phyloP scores from a whole-genome alignment of 2,797 vertebrate species.

The Paguma larvata region DNA sequence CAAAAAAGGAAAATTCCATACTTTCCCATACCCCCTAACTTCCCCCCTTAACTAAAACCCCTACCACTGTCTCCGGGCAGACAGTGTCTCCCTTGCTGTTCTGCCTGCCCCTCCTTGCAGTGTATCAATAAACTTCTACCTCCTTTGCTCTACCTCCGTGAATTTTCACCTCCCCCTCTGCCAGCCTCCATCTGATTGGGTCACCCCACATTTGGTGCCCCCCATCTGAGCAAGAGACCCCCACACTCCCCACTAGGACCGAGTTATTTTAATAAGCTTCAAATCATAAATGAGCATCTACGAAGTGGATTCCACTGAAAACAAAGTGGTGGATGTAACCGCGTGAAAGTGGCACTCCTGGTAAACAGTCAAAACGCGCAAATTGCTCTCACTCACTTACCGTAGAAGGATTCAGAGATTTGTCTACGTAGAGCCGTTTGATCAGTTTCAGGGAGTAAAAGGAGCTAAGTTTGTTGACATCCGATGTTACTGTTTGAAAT shows the following conservation, averaged over 20 bases:
- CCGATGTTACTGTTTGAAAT: constrained; percentile 90
- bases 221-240: neutral
- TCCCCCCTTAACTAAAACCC: neutral
- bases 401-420: constrained; percentile 87
- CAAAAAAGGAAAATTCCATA: neutral
- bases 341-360: neutral
- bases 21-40: neutral
- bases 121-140: neutral
- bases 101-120: neutral
- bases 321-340: neutral
- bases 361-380: neutral
- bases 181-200: neutral
- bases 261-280: neutral
- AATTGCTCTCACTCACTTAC: constrained; percentile 83
- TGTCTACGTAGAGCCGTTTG: constrained; percentile 90
- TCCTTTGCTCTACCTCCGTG: neutral
- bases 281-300: neutral
- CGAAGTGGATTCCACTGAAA: neutral
- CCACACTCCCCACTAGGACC: neutral
- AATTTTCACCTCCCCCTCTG: neutral
- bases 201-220: neutral
- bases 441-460: constrained; percentile 89
- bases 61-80: neutral
- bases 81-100: neutral
- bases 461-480: constrained; percentile 89